Evolutionary conservation across 2,113 vertebrate species (phyloP).

Genomic region (Hippocampus mohnikei): DNA sequence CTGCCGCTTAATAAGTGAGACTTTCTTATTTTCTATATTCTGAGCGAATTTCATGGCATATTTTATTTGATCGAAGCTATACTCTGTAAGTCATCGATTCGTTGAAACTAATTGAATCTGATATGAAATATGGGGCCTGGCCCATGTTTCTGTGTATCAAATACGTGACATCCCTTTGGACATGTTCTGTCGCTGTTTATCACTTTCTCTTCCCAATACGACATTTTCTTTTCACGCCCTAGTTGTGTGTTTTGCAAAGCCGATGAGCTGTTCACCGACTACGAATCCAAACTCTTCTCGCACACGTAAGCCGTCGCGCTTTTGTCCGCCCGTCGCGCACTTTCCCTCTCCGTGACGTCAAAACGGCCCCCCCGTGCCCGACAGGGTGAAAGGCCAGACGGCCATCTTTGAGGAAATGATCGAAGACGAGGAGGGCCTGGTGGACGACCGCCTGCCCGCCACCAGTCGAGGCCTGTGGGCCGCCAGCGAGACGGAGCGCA

Average conservation of each 20-base stretch:
- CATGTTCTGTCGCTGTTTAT: background rate
- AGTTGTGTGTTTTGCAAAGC: conserved; percentile 98
- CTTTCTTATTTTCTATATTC: conserved; percentile 24
- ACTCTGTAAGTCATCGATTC: too few relatives aligned
- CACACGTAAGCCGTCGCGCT: conserved; percentile 79
- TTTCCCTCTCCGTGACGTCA: background rate
- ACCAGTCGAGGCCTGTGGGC: conserved; percentile 95
- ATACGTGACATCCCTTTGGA: background rate
- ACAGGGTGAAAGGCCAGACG: conserved; percentile 91
- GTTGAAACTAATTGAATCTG: too few relatives aligned
- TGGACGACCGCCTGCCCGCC: conserved; percentile 90
- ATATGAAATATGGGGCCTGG: too few relatives aligned
- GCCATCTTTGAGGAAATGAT: conserved; percentile 99
- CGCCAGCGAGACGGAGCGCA: conserved; percentile 88
- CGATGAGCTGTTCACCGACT: conserved; percentile 94
- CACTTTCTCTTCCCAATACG: background rate
- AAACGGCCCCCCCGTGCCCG: background rate
- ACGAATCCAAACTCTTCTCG: conserved; percentile 95
- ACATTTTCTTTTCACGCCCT: conserved; percentile 32
- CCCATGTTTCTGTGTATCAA: too few relatives aligned
- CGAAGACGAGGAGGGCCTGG: conserved; percentile 92
- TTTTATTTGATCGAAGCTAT: too few relatives aligned
- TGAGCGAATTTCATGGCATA: conserved; percentile 82
- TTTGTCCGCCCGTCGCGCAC: background rate
- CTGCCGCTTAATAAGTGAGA: conserved; percentile 94